These are phyloP conservation scores for Chloroceryle aenea DNA, from an alignment of 2,113 vertebrate genomes.

Conservation along the genomic window DNA sequence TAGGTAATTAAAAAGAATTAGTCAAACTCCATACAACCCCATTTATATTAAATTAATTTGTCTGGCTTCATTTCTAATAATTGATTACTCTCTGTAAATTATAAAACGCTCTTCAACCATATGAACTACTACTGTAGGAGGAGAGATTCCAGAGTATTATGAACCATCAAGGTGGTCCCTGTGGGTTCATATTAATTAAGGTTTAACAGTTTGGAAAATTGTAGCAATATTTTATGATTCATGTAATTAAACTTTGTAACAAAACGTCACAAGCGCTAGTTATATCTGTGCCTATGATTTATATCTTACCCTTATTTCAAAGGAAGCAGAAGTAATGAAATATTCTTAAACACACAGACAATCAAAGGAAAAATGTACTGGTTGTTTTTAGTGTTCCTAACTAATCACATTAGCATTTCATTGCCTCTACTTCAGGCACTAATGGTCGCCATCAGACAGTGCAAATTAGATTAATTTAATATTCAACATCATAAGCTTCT, in stretches of 20 bases:
- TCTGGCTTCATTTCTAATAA: slow-evolving; percentile 85
- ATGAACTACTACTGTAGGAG: slow-evolving; percentile 65
- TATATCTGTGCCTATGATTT: slow-evolving; percentile 81
- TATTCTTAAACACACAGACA: slow-evolving; percentile 67
- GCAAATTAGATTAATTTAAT: slow-evolving; percentile 62
- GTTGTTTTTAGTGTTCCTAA: slow-evolving; percentile 37
- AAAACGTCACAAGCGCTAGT: slow-evolving; percentile 81
- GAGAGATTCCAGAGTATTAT: slow-evolving; percentile 74
- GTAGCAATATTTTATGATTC: slow-evolving; percentile 87
- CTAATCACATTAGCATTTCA: slow-evolving; percentile 48
- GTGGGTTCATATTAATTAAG: slow-evolving; percentile 85
- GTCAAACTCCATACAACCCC: slow-evolving; percentile 91
- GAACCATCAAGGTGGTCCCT: slow-evolving; percentile 81
- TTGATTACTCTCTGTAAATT: slow-evolving; percentile 81
- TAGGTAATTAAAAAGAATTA: slow-evolving; percentile 98
- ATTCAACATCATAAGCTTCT: slow-evolving; percentile 58
- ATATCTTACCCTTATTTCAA: slow-evolving; percentile 75
- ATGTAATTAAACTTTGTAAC: slow-evolving; percentile 85
- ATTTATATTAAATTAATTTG: slow-evolving; percentile 99
- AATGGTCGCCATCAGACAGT: slow-evolving; percentile 46
- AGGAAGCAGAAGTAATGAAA: slow-evolving; percentile 76
- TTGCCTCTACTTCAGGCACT: slow-evolving; percentile 11
- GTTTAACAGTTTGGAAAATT: slow-evolving; percentile 86
- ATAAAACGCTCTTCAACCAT: slow-evolving; percentile 71
- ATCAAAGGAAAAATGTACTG: slow-evolving; percentile 50